Evolutionary conservation across 2,888 invertebrate species (phyloP).

Genomic region (Hydraecia micacea): DNA sequence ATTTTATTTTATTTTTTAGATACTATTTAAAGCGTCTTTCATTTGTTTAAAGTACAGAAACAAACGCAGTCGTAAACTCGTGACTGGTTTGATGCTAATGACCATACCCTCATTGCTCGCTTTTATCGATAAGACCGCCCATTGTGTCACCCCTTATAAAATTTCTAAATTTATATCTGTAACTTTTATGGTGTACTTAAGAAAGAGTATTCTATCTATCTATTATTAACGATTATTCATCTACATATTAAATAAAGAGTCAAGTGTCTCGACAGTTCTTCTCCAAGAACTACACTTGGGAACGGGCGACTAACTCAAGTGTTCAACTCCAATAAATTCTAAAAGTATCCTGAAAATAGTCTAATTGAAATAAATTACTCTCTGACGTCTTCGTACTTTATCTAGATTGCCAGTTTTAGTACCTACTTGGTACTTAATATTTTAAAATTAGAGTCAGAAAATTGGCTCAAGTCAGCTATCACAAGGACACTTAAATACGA

Average conservation of each 20-base stretch:
- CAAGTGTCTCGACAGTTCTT: neutral
- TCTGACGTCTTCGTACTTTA: constrained; percentile 29
- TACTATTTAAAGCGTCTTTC: neutral
- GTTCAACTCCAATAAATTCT: constrained; percentile 28
- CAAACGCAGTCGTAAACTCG: too few species aligned
- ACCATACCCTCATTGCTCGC: too few species aligned
- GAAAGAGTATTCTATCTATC: too few species aligned
- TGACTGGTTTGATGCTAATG: too few species aligned
- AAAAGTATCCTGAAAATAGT: constrained; percentile 3
- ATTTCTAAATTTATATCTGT: too few species aligned
- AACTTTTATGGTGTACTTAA: too few species aligned
- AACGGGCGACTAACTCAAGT: neutral
- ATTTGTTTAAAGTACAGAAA: too few species aligned
- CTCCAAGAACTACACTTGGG: neutral
- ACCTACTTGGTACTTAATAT: constrained; percentile 27
- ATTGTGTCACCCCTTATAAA: too few species aligned
- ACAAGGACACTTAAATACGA: constrained; percentile 7
- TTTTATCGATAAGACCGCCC: too few species aligned
- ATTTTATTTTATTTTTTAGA: constrained; percentile 24
- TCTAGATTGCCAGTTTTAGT: constrained; percentile 33
- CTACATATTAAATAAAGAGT: neutral
- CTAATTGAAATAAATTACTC: constrained; percentile 39
- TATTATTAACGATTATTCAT: too few species aligned
- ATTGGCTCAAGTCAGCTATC: constrained; percentile 31
- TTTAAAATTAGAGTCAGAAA: constrained; percentile 24